phyloP scores from a whole-genome alignment of 2,797 vertebrate species.

The Kryptolebias ocellatus region DNA sequence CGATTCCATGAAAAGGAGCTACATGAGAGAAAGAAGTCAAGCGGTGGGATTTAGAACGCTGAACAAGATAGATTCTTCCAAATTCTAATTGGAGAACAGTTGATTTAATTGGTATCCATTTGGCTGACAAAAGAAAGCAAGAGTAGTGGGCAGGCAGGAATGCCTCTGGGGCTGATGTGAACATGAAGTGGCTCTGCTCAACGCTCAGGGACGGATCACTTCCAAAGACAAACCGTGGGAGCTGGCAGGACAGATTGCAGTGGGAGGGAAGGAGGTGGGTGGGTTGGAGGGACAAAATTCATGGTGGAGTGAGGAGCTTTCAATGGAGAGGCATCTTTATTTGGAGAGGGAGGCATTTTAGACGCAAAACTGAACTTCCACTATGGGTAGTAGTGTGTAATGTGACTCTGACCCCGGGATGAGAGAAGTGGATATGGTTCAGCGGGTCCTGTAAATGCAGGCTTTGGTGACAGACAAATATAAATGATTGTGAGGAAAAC shows the following conservation, averaged over 20 bases:
- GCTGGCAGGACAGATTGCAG: slow-evolving; percentile 85
- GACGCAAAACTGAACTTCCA: slow-evolving; percentile 76
- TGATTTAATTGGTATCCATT: slow-evolving; percentile 99
- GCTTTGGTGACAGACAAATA: slow-evolving; percentile 62
- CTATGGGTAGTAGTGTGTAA: slow-evolving; percentile 72
- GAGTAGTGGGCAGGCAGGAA: slow-evolving; percentile 90
- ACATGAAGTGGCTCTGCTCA: slow-evolving; percentile 89
- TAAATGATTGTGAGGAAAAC: slow-evolving; percentile 72
- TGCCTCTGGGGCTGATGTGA: slow-evolving; percentile 93
- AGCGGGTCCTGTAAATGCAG: slow-evolving; percentile 62
- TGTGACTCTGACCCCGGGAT: slow-evolving; percentile 74
- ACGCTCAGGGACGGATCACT: slow-evolving; percentile 93
- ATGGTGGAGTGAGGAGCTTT: slow-evolving; percentile 76
- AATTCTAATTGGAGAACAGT: slow-evolving; percentile 99
- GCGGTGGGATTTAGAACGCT: slow-evolving; percentile 87
- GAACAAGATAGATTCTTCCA: slow-evolving; percentile 95
- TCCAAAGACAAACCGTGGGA: slow-evolving; percentile 95
- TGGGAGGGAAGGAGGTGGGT: slow-evolving; percentile 63
- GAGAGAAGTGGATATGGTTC: slow-evolving; percentile 74
- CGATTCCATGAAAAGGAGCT: slow-evolving; percentile 86
- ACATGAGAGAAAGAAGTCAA: slow-evolving; percentile 84
- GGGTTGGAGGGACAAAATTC: slow-evolving; percentile 59
- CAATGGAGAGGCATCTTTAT: slow-evolving; percentile 83
- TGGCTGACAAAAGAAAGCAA: slow-evolving; percentile 94
- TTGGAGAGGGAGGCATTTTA: slow-evolving; percentile 81